phyloP scores from a whole-genome alignment of 1,140 invertebrate species.

The Drosophila funebris region DNA sequence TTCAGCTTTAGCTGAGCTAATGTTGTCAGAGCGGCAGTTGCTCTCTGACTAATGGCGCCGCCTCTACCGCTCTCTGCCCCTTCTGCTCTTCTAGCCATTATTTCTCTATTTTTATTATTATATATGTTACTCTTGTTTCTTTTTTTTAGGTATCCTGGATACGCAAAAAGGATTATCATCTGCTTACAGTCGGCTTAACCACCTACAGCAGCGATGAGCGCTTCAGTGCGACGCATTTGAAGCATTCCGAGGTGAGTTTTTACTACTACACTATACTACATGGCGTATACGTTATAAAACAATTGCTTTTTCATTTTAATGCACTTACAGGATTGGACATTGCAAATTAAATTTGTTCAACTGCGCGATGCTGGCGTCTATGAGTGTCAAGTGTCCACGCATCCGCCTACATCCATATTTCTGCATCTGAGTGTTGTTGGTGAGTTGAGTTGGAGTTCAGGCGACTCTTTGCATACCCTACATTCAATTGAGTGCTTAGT shows the following conservation, averaged over 20 bases:
- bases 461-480: conserved; percentile 16
- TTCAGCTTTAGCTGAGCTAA: not conserved
- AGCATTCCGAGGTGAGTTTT: conserved; percentile 91
- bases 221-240: conserved; percentile 92
- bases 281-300: conserved; percentile 57
- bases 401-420: conserved; percentile 94
- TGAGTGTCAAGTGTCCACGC: conserved; percentile 94
- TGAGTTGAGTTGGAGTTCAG: conserved; percentile 85
- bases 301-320: not conserved
- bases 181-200: conserved; percentile 92
- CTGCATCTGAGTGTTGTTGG: conserved; percentile 92
- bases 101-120: too few species aligned
- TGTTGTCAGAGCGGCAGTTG: conserved; percentile 42
- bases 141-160: conserved; percentile 90
- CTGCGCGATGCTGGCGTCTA: conserved; percentile 91
- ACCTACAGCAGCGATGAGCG: conserved; percentile 94
- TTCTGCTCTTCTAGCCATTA: not conserved
- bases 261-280: too few species aligned
- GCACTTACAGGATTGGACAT: conserved; percentile 91
- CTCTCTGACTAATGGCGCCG: conserved; percentile 62
- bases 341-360: conserved; percentile 93
- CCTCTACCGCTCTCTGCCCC: not conserved
- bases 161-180: conserved; percentile 90
- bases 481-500: conserved; percentile 15
- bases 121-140: conserved; percentile 6